Conservation (phyloP, 2,888 invertebrate genomes). For the Bimastos eiseni region DNA sequence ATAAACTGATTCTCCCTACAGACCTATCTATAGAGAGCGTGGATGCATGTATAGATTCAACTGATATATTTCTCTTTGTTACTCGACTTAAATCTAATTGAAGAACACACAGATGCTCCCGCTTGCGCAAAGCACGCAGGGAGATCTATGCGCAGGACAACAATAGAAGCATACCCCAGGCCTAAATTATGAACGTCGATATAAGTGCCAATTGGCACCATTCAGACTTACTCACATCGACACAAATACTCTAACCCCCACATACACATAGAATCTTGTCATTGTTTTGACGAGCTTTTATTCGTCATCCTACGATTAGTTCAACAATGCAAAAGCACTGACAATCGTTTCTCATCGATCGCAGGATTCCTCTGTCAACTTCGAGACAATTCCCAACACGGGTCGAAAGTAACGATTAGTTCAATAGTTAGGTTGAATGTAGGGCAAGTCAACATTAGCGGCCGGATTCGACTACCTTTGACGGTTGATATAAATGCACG, state of each 20-base stretch:
- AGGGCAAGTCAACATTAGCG: neutral
- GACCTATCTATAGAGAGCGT: no score
- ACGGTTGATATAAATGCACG: neutral
- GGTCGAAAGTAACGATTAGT: neutral
- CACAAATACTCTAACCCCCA: neutral
- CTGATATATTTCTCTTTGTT: no score
- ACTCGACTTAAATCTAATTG: neutral
- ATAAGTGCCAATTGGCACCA: neutral
- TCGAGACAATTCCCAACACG: neutral
- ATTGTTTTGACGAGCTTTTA: neutral
- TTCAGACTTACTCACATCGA: neutral
- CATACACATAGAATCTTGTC: neutral
- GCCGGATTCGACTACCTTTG: neutral
- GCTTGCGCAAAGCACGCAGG: neutral
- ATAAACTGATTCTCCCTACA: no score
- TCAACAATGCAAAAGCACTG: neutral
- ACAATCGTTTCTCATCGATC: neutral
- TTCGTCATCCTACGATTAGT: neutral
- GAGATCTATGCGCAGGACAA: neutral
- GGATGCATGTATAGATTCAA: no score
- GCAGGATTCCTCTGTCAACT: neutral
- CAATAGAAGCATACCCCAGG: neutral
- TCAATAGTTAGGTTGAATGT: neutral
- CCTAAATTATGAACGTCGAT: neutral
- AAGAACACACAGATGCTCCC: neutral